phyloP scores from a whole-genome alignment of 2,888 invertebrate species.

The Cactoblastis cactorum region DNA sequence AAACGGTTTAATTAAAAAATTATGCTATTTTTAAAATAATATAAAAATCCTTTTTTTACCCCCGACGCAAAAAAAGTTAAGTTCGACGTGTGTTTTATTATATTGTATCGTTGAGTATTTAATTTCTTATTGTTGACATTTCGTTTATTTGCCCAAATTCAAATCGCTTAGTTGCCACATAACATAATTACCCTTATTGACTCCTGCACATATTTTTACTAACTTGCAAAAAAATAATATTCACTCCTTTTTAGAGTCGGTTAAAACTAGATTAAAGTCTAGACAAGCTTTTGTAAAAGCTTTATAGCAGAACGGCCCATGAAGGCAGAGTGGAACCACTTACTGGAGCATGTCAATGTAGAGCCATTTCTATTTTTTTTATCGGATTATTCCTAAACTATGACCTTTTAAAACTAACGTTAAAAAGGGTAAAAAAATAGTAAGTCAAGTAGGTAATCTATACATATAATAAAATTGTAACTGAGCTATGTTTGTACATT shows the following conservation, averaged over 20 bases:
- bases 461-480: too few relatives aligned
- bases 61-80: too few relatives aligned
- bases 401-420: background rate
- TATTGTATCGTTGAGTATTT: too few relatives aligned
- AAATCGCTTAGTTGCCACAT: background rate
- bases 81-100: too few relatives aligned
- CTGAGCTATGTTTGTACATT: too few relatives aligned
- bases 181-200: background rate
- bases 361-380: constrained; percentile 7
- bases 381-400: background rate
- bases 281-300: background rate
- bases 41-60: too few relatives aligned
- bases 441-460: background rate
- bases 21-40: too few relatives aligned
- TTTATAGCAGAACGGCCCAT: background rate
- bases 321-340: constrained; percentile 6
- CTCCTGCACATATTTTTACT: too few relatives aligned
- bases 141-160: background rate
- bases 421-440: background rate
- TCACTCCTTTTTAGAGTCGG: background rate
- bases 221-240: background rate
- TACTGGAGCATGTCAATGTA: constrained; percentile 5
- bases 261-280: background rate
- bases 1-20: too few relatives aligned
- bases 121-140: too few relatives aligned